phyloP scores from a whole-genome alignment of 2,888 invertebrate genomes.

The Harmothoe impar region DNA sequence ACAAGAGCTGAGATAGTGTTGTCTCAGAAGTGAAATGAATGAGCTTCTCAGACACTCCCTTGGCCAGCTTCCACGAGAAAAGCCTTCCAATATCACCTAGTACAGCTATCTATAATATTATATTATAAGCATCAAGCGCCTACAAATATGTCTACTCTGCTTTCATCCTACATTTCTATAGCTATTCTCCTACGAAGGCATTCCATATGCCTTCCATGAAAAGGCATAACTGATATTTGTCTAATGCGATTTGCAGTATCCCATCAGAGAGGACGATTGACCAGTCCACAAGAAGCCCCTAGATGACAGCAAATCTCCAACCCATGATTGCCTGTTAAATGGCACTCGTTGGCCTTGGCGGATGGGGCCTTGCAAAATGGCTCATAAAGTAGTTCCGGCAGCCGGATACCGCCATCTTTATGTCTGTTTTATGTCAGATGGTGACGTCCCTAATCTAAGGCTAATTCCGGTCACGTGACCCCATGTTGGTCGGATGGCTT shows the following conservation, averaged over 20 bases:
- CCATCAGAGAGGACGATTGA: neutral
- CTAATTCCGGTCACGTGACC: neutral
- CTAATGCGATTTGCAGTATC: neutral
- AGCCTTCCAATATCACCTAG: too few species aligned
- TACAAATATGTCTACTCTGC: too few species aligned
- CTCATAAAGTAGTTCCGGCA: neutral
- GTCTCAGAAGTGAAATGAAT: too few species aligned
- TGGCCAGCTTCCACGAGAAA: too few species aligned
- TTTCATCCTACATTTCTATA: too few species aligned
- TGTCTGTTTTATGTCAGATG: neutral
- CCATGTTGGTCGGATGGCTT: neutral
- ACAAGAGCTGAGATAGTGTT: too few species aligned
- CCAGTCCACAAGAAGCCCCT: neutral
- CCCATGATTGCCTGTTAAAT: neutral
- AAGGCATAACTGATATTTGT: too few species aligned
- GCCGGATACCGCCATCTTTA: neutral
- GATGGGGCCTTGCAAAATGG: neutral
- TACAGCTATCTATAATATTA: too few species aligned
- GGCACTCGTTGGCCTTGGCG: conserved; percentile 14
- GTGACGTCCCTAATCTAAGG: neutral
- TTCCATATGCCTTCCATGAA: too few species aligned
- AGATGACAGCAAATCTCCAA: neutral
- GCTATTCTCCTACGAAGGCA: too few species aligned
- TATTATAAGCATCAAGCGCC: too few species aligned
- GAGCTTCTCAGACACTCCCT: too few species aligned